Percentiles rank a stretch among this genome's conserved stretches.
These are phyloP conservation scores for Homarus gammarus DNA, from an alignment of 2,888 invertebrate species.

Conservation along the genomic window DNA sequence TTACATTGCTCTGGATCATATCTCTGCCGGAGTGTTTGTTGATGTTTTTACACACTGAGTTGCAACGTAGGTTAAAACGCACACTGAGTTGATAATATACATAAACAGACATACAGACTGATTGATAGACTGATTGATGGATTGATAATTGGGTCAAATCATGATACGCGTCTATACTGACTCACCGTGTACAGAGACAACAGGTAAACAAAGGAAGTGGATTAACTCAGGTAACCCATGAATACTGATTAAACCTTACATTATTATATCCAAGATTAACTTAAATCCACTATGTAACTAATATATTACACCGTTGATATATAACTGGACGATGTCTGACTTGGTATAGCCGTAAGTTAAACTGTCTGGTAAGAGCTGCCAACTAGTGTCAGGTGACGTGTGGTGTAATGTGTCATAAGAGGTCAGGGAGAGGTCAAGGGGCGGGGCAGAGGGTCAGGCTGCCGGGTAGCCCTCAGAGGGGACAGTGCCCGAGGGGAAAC, in stretches of 20 bases:
- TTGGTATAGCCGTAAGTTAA: too few species aligned
- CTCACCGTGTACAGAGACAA: too few species aligned
- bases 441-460: neutral
- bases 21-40: too few species aligned
- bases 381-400: slow-evolving; percentile 48
- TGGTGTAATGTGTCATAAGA: slow-evolving; percentile 68
- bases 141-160: too few species aligned
- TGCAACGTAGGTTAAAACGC: too few species aligned
- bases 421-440: slow-evolving; percentile 50
- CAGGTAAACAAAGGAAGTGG: too few species aligned
- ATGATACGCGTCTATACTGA: too few species aligned
- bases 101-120: neutral
- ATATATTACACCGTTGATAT: neutral
- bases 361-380: slow-evolving; percentile 25
- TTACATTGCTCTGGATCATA: too few species aligned
- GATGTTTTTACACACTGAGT: too few species aligned
- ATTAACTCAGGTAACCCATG: too few species aligned
- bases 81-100: neutral
- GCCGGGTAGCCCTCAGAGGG: slow-evolving; percentile 22
- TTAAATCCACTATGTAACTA: neutral
- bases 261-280: neutral
- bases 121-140: too few species aligned
- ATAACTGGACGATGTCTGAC: too few species aligned
- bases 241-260: neutral
- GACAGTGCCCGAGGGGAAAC: slow-evolving; percentile 71